Conservation (phyloP, 37 sponge, comb jelly and placozoan genomes). For the Oscarella lobularis region DNA sequence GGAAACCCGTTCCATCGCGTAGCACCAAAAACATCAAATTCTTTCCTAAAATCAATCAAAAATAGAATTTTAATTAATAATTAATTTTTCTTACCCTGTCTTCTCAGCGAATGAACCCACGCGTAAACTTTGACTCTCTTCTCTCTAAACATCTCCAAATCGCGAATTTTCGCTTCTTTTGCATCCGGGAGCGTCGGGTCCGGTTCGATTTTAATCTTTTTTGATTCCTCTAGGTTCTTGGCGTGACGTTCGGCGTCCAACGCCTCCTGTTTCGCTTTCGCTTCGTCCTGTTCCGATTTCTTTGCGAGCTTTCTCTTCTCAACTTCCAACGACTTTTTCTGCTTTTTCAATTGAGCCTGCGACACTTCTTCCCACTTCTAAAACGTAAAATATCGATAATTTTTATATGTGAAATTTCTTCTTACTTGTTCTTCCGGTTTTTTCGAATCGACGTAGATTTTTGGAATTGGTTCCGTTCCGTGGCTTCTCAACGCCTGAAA, state of each 20-base stretch:
- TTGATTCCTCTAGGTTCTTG: constrained; percentile 77
- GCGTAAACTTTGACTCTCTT: constrained; percentile 59
- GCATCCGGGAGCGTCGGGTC: constrained; percentile 69
- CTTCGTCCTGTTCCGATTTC: background rate
- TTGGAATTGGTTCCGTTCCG: constrained; percentile 63
- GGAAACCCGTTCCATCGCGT: constrained; percentile 90
- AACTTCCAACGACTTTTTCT: constrained; percentile 52
- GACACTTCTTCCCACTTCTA: constrained; percentile 59
- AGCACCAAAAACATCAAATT: constrained; percentile 74
- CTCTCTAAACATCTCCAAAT: constrained; percentile 7
- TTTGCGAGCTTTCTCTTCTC: background rate
- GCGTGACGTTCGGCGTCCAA: constrained; percentile 62
- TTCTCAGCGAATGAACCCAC: constrained; percentile 83
- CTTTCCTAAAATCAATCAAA: constrained; percentile 4
- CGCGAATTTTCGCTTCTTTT: constrained; percentile 18
- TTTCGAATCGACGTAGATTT: constrained; percentile 62
- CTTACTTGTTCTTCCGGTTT: constrained; percentile 55
- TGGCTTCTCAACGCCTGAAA: constrained; percentile 39
- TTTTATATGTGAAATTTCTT: background rate
- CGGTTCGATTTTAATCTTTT: constrained; percentile 38
- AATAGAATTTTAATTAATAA: background rate
- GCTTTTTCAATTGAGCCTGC: constrained; percentile 83
- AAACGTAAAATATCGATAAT: background rate
- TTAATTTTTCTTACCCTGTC: constrained; percentile 48
- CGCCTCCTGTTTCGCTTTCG: constrained; percentile 10